Conservation (phyloP, 2,113 vertebrate genomes). For the Oceanodroma tethys region DNA sequence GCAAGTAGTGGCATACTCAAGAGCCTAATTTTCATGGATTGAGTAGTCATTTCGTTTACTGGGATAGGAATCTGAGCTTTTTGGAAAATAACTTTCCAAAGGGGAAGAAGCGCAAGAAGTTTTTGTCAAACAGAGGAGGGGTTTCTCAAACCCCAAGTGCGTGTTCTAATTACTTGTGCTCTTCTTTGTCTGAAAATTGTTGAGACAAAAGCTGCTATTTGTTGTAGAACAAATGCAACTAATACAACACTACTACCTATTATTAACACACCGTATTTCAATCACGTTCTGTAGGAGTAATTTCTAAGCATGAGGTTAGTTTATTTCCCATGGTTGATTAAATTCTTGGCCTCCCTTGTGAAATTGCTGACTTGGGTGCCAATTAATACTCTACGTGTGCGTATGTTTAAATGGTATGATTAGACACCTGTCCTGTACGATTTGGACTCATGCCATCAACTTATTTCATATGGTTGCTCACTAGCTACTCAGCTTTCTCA, state of each 20-base stretch:
- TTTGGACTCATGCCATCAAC: not conserved
- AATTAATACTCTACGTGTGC: constrained; percentile 31
- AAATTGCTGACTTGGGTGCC: constrained; percentile 36
- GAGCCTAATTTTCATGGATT: not conserved
- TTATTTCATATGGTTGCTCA: not conserved
- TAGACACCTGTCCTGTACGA: constrained; percentile 47
- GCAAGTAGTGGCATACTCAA: not conserved
- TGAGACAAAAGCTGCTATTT: not conserved
- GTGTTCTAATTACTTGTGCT: not conserved
- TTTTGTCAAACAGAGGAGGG: not conserved
- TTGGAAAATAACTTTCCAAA: not conserved
- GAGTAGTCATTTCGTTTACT: not conserved
- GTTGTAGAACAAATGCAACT: not conserved
- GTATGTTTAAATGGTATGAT: constrained; percentile 33
- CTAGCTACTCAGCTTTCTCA: not conserved
- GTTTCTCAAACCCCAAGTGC: not conserved
- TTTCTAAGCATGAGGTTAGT: not conserved
- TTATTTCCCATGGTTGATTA: constrained; percentile 47
- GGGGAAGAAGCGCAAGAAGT: not conserved
- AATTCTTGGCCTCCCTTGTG: constrained; percentile 52
- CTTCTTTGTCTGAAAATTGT: not conserved
- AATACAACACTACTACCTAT: not conserved
- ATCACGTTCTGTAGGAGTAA: not conserved
- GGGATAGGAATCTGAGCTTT: not conserved
- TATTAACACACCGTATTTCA: not conserved